Conservation (phyloP, 2,888 invertebrate species). For the Microplitis deprimator region DNA sequence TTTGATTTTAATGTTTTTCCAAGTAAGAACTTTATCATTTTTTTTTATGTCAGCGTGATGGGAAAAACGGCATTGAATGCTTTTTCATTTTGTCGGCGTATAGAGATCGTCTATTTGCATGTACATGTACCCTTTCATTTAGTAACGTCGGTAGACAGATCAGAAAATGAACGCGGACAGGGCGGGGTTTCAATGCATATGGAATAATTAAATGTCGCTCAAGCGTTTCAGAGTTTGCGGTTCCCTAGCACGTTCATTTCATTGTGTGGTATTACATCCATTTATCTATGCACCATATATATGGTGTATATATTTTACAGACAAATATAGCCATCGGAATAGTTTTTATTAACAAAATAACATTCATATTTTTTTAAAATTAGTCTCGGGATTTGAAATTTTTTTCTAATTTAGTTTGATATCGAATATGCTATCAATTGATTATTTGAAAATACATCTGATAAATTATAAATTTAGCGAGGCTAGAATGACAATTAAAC, state of each 20-base stretch:
- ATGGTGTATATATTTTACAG: not conserved
- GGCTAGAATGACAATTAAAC: too few species aligned
- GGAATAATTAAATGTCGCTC: conserved; percentile 66
- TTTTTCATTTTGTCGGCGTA: not conserved
- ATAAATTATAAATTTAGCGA: too few species aligned
- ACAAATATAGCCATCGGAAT: too few species aligned
- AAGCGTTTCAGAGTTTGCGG: conserved; percentile 31
- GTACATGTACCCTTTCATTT: conserved; percentile 16
- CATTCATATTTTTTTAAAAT: too few species aligned
- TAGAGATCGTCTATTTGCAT: not conserved
- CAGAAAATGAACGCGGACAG: conserved; percentile 50
- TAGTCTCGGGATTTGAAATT: too few species aligned
- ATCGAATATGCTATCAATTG: too few species aligned
- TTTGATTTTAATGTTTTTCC: not conserved
- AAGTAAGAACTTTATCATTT: not conserved
- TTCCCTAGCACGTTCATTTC: conserved; percentile 6
- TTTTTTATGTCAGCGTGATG: not conserved
- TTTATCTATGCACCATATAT: not conserved
- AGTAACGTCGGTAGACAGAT: conserved; percentile 40
- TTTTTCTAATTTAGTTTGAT: too few species aligned
- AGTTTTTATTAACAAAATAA: too few species aligned
- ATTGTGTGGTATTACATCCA: not conserved
- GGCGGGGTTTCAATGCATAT: conserved; percentile 51
- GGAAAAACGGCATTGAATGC: not conserved
- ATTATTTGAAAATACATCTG: too few species aligned